A percentile compares a stretch with the other conserved stretches of the same genome.
Conservation (phyloP, 2,797 vertebrate genomes). For the Corythornis leucogaster region DNA sequence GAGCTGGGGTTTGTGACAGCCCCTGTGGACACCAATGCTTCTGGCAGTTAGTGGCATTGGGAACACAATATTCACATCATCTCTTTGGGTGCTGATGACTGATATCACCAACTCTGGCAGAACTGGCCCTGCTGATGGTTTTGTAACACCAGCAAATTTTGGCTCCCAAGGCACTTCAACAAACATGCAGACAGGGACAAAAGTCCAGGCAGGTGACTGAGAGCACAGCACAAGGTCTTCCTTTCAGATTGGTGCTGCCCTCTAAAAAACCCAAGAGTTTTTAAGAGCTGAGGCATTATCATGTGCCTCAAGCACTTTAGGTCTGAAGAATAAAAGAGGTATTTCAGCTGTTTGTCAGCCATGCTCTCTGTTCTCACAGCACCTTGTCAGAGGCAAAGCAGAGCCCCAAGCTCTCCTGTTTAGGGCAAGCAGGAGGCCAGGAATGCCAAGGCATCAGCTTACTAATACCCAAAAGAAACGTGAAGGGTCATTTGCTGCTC, state of each 20-base stretch:
- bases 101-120: fast-evolving
- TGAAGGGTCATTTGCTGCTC: neutral
- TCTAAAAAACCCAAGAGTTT: neutral
- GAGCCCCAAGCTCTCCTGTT: neutral
- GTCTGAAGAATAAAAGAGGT: neutral
- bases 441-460: neutral
- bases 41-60: neutral
- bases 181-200: neutral
- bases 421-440: neutral
- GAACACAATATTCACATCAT: neutral
- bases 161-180: neutral
- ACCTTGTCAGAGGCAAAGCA: neutral
- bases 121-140: neutral
- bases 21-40: neutral
- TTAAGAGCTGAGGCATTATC: neutral
- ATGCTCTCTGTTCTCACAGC: neutral
- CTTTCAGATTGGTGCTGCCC: neutral
- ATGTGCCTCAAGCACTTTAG: neutral
- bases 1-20: neutral
- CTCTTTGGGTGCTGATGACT: neutral
- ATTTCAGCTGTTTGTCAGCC: neutral
- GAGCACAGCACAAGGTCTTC: neutral
- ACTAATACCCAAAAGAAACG: neutral
- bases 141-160: neutral
- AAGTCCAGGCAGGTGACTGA: neutral